Evolutionary conservation across 2,888 invertebrate genomes (phyloP).

Genomic region (Tetanocera ferruginea): DNA sequence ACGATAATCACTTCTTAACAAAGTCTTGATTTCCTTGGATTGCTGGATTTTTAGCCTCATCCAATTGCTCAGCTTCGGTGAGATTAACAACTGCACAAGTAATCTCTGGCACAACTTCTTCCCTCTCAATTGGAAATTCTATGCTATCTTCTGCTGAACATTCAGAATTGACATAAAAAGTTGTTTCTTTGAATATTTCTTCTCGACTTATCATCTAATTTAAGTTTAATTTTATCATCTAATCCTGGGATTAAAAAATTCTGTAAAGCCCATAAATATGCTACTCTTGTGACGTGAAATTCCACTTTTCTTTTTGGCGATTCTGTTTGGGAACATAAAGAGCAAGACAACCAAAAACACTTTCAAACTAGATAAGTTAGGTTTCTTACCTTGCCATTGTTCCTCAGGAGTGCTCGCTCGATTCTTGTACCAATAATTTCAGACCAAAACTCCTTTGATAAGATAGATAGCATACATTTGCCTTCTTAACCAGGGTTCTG

Average conservation of each 20-base stretch:
- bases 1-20: no score
- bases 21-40: background rate
- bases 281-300: background rate
- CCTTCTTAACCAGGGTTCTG: background rate
- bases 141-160: background rate
- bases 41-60: background rate
- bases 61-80: background rate
- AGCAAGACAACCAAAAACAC: no score
- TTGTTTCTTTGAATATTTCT: background rate
- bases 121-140: background rate
- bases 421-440: background rate
- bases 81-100: background rate
- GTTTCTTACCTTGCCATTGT: background rate
- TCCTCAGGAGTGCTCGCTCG: background rate
- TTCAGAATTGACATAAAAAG: background rate
- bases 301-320: background rate
- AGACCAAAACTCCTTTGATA: background rate
- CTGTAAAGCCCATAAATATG: background rate
- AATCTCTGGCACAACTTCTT: background rate
- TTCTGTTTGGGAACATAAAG: background rate
- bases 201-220: background rate
- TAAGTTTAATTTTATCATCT: no score
- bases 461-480: background rate
- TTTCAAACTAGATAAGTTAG: no score
- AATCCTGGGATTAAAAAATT: background rate